A percentile compares a stretch with the other conserved stretches of the same genome.
Conservation (phyloP, 2,888 invertebrate genomes). For the Glyphotaelius pellucidus region DNA sequence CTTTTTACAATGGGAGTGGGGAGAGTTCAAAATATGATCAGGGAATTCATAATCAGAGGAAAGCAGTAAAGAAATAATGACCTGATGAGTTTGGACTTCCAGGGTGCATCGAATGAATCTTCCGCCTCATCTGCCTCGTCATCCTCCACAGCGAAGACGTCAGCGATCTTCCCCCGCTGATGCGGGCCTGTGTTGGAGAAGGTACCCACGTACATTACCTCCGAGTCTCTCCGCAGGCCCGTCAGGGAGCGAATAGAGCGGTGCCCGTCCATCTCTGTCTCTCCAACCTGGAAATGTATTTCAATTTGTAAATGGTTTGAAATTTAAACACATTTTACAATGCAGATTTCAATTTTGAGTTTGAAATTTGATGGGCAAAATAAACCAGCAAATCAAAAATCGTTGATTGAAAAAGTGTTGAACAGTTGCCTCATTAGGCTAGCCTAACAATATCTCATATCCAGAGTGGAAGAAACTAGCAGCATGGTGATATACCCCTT, state of each 20-base stretch:
- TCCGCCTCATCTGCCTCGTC: conserved; percentile 71
- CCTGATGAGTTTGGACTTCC: conserved; percentile 67
- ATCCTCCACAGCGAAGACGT: conserved; percentile 79
- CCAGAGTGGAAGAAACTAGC: too few species aligned
- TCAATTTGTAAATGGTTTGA: neutral
- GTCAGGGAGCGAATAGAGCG: conserved; percentile 88
- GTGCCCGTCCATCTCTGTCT: conserved; percentile 87
- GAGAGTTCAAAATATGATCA: too few species aligned
- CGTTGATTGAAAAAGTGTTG: neutral
- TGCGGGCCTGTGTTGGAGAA: conserved; percentile 77
- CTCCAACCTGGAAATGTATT: conserved; percentile 78
- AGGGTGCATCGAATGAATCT: conserved; percentile 68
- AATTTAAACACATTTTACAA: too few species aligned
- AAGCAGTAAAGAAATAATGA: conserved; percentile 9
- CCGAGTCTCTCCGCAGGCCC: conserved; percentile 89
- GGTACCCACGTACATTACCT: conserved; percentile 92
- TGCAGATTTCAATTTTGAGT: too few species aligned
- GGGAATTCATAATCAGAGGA: too few species aligned
- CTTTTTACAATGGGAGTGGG: neutral
- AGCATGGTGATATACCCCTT: too few species aligned
- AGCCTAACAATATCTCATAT: neutral
- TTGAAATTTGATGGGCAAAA: neutral
- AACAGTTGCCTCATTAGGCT: neutral
- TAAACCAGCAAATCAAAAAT: too few species aligned
- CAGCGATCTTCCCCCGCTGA: conserved; percentile 82